These are phyloP conservation scores for Plecotus auritus DNA, from an alignment of 2,113 vertebrate species.

Conservation along the genomic window DNA sequence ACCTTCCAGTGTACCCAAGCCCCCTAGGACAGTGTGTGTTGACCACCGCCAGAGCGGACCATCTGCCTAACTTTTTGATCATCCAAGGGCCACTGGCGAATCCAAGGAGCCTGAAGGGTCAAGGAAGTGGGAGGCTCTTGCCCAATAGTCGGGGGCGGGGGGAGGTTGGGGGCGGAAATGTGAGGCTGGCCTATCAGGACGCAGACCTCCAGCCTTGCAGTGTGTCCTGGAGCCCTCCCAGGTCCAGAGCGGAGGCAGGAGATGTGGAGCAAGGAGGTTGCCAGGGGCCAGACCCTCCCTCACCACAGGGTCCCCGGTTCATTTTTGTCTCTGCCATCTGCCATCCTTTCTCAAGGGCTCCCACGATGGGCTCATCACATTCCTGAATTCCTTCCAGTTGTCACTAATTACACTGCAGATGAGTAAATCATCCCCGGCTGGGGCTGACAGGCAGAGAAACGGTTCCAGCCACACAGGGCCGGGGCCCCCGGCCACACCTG, in stretches of 20 bases:
- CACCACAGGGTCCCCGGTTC: slow-evolving; percentile 30
- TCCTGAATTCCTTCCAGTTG: slow-evolving; percentile 72
- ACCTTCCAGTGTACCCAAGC: not conserved
- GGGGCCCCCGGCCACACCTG: not conserved
- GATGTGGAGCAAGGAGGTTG: not conserved
- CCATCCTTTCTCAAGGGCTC: slow-evolving; percentile 37
- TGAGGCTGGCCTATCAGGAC: too few species aligned
- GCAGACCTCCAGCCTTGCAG: not conserved
- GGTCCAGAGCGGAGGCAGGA: not conserved
- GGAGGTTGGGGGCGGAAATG: fast-evolving
- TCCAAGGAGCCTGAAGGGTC: not conserved
- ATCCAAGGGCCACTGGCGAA: not conserved
- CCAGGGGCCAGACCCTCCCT: not conserved
- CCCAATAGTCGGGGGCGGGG: not conserved
- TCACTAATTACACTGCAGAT: slow-evolving; percentile 72
- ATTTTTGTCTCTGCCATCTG: slow-evolving; percentile 68
- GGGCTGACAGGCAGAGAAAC: slow-evolving; percentile 28
- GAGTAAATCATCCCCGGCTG: slow-evolving; percentile 65
- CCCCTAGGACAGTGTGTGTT: not conserved
- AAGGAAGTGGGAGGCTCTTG: not conserved
- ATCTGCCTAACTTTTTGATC: slow-evolving; percentile 22
- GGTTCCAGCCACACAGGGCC: not conserved
- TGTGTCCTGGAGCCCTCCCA: not conserved
- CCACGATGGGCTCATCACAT: slow-evolving; percentile 44
- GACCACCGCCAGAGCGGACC: not conserved